Conservation (phyloP, 2,888 invertebrate species). For the Cephus rjabovi region DNA sequence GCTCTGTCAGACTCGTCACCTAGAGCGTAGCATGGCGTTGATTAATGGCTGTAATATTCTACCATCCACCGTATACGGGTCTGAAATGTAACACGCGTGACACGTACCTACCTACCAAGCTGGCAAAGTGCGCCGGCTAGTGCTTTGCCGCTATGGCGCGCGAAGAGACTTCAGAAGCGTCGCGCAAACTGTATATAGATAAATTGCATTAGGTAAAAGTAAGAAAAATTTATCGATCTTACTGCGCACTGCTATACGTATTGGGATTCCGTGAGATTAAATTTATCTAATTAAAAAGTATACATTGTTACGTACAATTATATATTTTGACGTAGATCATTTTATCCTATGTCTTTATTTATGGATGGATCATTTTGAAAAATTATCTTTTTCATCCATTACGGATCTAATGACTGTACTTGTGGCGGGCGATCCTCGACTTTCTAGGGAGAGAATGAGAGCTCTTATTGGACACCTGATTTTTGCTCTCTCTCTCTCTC, state of each 20-base stretch:
- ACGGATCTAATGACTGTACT: neutral
- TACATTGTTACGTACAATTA: neutral
- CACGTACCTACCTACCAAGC: conserved; percentile 11
- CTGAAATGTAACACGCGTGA: conserved; percentile 16
- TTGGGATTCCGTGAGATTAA: neutral
- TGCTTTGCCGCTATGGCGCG: neutral
- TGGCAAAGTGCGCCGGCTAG: conserved; percentile 10
- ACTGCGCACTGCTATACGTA: neutral
- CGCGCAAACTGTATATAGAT: neutral
- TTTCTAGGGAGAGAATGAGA: neutral
- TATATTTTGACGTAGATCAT: neutral
- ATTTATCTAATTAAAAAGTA: neutral
- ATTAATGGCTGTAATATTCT: conserved; percentile 58
- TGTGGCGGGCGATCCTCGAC: neutral
- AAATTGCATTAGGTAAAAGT: neutral
- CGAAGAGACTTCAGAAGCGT: neutral
- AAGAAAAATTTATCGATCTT: neutral
- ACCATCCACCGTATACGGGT: conserved; percentile 34
- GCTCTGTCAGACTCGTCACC: conserved; percentile 55
- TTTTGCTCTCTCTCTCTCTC: neutral
- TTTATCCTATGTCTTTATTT: neutral
- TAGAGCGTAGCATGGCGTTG: conserved; percentile 52
- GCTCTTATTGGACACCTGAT: neutral
- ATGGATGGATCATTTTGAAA: neutral
- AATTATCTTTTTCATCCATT: neutral